Conservation (phyloP, 2,888 invertebrate genomes). For the Corbicula japonica region DNA sequence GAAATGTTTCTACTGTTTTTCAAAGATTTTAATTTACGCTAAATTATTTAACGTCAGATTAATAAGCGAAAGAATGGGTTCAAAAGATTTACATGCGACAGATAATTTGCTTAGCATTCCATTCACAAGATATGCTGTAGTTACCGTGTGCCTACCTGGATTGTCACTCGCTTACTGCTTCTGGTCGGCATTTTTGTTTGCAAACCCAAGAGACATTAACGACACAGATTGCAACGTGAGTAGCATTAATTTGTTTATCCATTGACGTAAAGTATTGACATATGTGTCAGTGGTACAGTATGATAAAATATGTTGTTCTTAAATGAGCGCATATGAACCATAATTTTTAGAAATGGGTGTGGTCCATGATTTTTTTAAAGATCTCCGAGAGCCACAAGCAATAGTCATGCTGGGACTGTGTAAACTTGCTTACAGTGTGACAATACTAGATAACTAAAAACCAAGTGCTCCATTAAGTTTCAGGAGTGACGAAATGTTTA, state of each 20-base stretch:
- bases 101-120: conserved; percentile 77
- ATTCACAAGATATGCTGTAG: conserved; percentile 90
- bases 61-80: conserved; percentile 14
- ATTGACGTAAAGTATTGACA: neutral
- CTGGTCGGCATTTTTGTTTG: conserved; percentile 95
- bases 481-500: too few relatives aligned
- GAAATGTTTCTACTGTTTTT: too few relatives aligned
- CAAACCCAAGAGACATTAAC: conserved; percentile 95
- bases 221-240: conserved; percentile 97
- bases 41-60: too few relatives aligned
- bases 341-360: conserved; percentile 18
- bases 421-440: too few relatives aligned
- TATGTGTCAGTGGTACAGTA: too few relatives aligned
- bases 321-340: neutral
- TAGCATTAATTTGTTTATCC: conserved; percentile 69
- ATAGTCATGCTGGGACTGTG: too few relatives aligned
- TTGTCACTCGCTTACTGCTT: conserved; percentile 95
- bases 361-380: neutral
- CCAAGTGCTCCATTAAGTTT: too few relatives aligned
- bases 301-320: too few relatives aligned
- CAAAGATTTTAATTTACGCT: too few relatives aligned
- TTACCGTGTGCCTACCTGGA: conserved; percentile 94
- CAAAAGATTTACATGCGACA: conserved; percentile 85
- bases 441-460: too few relatives aligned
- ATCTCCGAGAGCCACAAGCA: too few relatives aligned